A percentile compares a stretch with the other conserved stretches of the same genome.
phyloP scores from a whole-genome alignment of 1,140 invertebrate species.

The Eueides isabella region DNA sequence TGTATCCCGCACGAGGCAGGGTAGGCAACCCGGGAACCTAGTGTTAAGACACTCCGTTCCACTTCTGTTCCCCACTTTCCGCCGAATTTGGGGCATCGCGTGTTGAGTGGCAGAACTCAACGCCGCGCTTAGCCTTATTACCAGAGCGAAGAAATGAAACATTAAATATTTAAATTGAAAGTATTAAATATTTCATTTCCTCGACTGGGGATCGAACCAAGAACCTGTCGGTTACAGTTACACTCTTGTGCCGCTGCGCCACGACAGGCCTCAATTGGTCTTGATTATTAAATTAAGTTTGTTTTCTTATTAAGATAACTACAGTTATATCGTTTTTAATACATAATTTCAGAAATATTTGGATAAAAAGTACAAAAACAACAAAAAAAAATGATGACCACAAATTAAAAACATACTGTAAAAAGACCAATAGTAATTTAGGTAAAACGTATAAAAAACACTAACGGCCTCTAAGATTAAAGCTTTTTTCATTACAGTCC shows the following conservation, averaged over 20 bases:
- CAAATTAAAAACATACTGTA: background rate
- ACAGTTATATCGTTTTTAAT: no score
- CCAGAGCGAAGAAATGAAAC: background rate
- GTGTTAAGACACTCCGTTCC: no score
- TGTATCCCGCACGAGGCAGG: no score
- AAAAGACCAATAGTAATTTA: background rate
- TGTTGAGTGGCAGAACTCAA: background rate
- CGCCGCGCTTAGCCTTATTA: background rate
- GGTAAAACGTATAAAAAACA: background rate
- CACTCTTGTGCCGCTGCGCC: background rate
- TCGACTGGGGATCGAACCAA: background rate
- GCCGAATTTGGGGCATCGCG: no score
- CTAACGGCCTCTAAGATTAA: background rate
- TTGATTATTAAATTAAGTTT: no score
- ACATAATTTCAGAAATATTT: no score
- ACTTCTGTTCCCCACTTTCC: no score
- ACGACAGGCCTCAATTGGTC: background rate
- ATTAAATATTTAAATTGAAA: background rate
- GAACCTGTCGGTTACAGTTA: background rate
- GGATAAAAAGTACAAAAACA: background rate
- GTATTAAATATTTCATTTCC: background rate
- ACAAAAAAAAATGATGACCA: background rate
- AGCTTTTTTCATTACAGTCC: background rate
- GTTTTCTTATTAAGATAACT: no score
- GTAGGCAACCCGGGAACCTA: no score